phyloP scores from a whole-genome alignment of 2,888 invertebrate genomes.

The Tachystola acroxantha region DNA sequence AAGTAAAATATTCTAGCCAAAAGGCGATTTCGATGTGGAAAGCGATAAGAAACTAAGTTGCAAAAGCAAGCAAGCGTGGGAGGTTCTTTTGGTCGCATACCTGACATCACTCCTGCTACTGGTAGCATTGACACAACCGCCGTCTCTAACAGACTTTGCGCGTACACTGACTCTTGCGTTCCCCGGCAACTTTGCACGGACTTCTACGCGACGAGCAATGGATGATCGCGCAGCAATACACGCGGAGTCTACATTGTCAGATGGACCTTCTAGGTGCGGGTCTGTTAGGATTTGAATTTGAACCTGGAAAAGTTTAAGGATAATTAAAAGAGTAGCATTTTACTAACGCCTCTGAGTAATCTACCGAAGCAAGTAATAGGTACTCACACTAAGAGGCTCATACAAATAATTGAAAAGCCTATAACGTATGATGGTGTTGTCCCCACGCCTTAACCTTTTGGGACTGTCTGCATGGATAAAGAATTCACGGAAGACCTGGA shows the following conservation, averaged over 20 bases:
- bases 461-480: slow-evolving; percentile 85
- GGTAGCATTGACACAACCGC: slow-evolving; percentile 30
- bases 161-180: slow-evolving; percentile 20
- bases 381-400: slow-evolving; percentile 83
- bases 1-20: too few species aligned
- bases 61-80: too few species aligned
- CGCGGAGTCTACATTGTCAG: slow-evolving; percentile 27
- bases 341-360: too few species aligned
- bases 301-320: too few species aligned
- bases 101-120: slow-evolving; percentile 22
- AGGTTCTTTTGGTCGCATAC: too few species aligned
- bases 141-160: slow-evolving; percentile 25
- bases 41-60: too few species aligned
- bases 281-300: slow-evolving; percentile 64
- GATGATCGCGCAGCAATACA: slow-evolving; percentile 43
- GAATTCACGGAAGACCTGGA: slow-evolving; percentile 86
- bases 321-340: too few species aligned
- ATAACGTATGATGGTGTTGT: slow-evolving; percentile 80
- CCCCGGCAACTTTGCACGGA: slow-evolving; percentile 31
- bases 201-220: slow-evolving; percentile 30
- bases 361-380: too few species aligned
- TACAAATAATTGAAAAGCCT: slow-evolving; percentile 86
- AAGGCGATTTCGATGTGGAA: too few species aligned
- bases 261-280: slow-evolving; percentile 73
- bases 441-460: slow-evolving; percentile 81